Evolutionary conservation across 2,113 vertebrate genomes (phyloP).

Genomic region (Acrocephalus arundinaceus): DNA sequence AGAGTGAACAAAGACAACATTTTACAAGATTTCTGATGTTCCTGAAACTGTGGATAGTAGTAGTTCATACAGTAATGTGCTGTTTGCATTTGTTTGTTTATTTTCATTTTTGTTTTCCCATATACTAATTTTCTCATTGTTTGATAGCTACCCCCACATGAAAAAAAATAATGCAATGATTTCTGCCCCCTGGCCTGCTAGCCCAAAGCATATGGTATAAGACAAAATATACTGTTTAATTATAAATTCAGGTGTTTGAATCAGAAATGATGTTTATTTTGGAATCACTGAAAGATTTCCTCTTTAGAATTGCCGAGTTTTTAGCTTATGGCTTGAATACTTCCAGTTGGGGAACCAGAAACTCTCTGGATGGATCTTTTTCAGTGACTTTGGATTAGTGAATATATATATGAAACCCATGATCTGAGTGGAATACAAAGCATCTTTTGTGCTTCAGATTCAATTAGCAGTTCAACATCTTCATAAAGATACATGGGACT

Average conservation of each 20-base stretch:
- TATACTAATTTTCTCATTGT: background rate
- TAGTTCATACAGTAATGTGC: rapidly evolving
- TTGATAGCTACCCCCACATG: background rate
- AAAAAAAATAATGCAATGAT: background rate
- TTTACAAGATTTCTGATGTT: background rate
- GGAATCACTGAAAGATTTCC: background rate
- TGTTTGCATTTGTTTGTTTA: background rate
- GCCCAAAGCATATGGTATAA: background rate
- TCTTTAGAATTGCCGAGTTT: background rate
- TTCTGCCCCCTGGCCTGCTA: background rate
- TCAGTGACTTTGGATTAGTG: background rate
- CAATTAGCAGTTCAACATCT: background rate
- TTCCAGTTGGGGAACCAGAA: background rate
- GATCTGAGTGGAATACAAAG: background rate
- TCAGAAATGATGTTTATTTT: background rate
- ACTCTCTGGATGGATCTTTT: background rate
- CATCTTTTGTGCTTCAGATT: background rate
- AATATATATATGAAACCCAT: background rate
- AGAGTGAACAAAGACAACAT: background rate
- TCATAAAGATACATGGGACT: background rate
- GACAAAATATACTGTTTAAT: background rate
- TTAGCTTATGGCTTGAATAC: background rate
- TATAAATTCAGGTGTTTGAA: background rate
- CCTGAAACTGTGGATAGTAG: background rate
- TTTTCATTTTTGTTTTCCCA: background rate